phyloP scores from a whole-genome alignment of 2,888 invertebrate genomes.

The Apamea epomidion region DNA sequence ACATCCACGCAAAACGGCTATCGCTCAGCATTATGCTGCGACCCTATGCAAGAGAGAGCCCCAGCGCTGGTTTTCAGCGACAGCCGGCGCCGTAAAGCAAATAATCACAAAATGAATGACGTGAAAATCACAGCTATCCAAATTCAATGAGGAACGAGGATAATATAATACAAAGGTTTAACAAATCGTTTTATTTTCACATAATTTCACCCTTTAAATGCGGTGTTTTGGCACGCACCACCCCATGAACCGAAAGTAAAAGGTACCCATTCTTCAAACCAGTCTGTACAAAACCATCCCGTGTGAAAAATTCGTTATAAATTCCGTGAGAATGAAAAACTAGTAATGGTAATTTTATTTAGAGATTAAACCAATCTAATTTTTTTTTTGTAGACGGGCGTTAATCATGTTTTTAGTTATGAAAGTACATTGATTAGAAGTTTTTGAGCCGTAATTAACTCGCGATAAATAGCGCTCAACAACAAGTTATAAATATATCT shows the following conservation, averaged over 20 bases:
- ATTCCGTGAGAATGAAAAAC: constrained; percentile 34
- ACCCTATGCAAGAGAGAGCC: too few relatives aligned
- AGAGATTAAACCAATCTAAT: background rate
- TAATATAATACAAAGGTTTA: background rate
- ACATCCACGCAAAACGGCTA: too few relatives aligned
- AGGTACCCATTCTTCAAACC: background rate
- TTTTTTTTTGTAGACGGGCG: constrained; percentile 9
- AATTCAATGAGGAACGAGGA: background rate
- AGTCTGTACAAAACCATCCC: background rate
- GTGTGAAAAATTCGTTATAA: constrained; percentile 30
- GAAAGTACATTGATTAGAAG: background rate
- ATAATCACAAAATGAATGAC: background rate
- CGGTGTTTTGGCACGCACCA: constrained; percentile 25
- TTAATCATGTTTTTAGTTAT: constrained; percentile 12
- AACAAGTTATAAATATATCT: background rate
- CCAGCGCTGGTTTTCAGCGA: too few relatives aligned
- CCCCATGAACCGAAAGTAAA: background rate
- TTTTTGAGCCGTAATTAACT: background rate
- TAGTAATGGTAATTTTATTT: constrained; percentile 7
- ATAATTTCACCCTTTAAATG: constrained; percentile 33
- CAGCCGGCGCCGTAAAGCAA: too few relatives aligned
- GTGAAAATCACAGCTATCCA: background rate
- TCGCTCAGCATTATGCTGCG: too few relatives aligned
- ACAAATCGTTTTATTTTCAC: background rate
- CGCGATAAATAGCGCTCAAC: background rate